Base-by-base conservation (phyloP, 2,888 invertebrate genomes). In the Zygaena filipendulae region DNA sequence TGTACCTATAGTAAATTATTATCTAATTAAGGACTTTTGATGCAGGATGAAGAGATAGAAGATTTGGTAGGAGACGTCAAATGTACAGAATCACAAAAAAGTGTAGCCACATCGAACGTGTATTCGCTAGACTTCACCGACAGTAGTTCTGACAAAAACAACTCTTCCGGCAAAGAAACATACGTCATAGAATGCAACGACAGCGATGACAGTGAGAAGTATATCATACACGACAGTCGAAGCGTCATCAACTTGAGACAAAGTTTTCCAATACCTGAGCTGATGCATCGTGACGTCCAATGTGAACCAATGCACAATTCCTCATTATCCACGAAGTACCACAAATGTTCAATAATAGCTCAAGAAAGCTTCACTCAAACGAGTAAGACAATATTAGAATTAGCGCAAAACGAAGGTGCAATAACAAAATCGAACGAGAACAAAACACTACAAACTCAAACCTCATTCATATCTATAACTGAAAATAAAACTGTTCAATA, bases 361-460 rank as follows among this genome's bases (percentile, higher is more conserved):
- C 62, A 68, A 43, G 79, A 79, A 47, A 68, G 53, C 11, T 72
- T 57, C 35, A 84, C 84, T 5, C 84, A 84, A 56, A 84, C 84
- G 0, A 84, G 84, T 40, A 83, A 81, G 60, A 84, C 84, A 2
- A 77, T 83, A 23, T 52, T 84, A 20, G 67, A 83, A 42, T 45
- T 83, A 27, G 80, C 75, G 4, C 60, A 70, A 42, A 46, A 45
- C 8, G 71, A 71, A n/a, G 43, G 39, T 2, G 33, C 23, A 10
- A 11, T 41, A n/a, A 30, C 31, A 8, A 46, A 34, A 34, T 39
- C 36, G 11, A 16, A 34, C 5, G 33, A 53, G 16, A 43, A 39
- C 11, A 58, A 58, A 20, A 53, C 58, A 2, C 44, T 75, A 22
- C 58, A 72, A 34, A 79, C 79, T 0, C 79, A 79, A 49, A 79